Conservation (phyloP, 2,113 vertebrate genomes). For the Megaceryle torquata region DNA sequence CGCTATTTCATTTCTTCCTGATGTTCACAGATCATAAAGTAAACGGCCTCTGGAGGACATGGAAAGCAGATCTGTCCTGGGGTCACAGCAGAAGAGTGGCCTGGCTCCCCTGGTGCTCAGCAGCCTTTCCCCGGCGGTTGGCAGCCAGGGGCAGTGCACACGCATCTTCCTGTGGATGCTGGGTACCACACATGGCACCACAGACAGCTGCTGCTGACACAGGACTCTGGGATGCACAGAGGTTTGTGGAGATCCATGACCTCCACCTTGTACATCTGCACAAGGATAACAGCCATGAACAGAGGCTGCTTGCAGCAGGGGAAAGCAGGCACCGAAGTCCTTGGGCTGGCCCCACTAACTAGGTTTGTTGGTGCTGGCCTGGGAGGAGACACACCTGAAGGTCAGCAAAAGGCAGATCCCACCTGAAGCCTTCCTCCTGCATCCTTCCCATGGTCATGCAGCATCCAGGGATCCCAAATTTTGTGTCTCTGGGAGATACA, state of each 20-base stretch:
- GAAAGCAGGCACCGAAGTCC: not conserved
- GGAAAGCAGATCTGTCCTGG: not conserved
- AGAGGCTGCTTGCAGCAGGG: not conserved
- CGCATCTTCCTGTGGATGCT: not conserved
- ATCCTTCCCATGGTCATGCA: not conserved
- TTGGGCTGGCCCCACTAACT: not conserved
- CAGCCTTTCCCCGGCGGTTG: not conserved
- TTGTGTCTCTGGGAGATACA: not conserved
- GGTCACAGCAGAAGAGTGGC: not conserved
- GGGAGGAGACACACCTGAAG: not conserved
- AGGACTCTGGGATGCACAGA: not conserved
- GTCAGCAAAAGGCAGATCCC: not conserved
- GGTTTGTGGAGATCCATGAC: not conserved
- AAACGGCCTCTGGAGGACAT: not conserved
- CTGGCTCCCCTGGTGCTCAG: rapidly evolving
- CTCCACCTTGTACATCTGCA: not conserved
- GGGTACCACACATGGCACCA: not conserved
- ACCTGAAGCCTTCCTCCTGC: not conserved
- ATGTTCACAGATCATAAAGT: constrained; percentile 56
- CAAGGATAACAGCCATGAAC: not conserved
- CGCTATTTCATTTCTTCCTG: constrained; percentile 48
- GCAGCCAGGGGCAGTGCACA: not conserved
- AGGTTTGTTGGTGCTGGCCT: not conserved
- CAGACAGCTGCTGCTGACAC: not conserved
- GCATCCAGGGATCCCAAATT: not conserved